Evolutionary conservation across 2,797 vertebrate genomes (phyloP), one percentile per base, ranked within the genome.

Genomic region (Orientallactaga sibirica): DNA sequence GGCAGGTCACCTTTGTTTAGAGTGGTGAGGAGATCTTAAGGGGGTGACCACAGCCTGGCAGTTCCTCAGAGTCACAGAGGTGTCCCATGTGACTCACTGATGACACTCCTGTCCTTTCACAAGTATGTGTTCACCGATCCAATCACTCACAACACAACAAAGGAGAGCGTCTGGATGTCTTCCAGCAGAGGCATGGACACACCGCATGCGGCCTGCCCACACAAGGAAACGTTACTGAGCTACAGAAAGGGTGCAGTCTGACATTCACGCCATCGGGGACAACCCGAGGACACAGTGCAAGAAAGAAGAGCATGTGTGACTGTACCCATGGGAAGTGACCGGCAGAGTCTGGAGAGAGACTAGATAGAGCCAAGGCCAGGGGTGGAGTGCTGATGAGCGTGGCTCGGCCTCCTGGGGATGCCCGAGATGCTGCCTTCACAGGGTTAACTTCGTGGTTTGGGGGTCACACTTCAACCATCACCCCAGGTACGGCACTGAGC

Each of bases 261-360:
- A 22, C 29, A 19, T 55, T 1, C 0, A 8, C 11, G 0, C 18
- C 24, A 10, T 2, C 24, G 4, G 2, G 1, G 2, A 37, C 0
- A 24, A 18, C 62, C 62, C 20, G 62, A 43, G 41, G 62, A 19
- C 0, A 0, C 0, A 22, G 15, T 2, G 27, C 2, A 81, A 11
- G 12, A 48, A 64, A 62, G 25, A 52, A 64, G 43, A 25, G 52
- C 8, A 41, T 67, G 64, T 27, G 64, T 67, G 64, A 67, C 24
- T 67, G 6, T 22, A 64, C 62, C 22, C 12, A 62, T 58, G 55
- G 2, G 55, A 58, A 11, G 55, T 16, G 24, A 12, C 1, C 22
- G 12, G 8, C 25, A 27, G 66, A 25, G 25, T 67, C 27, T 7
- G 2, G 66, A 22, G 7, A 24, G 7, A 15, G 4, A 10, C 1